Evolutionary conservation across 2,888 invertebrate species (phyloP), one percentile per base, ranked within the genome.

Genomic region (Druceiella hillmani): DNA sequence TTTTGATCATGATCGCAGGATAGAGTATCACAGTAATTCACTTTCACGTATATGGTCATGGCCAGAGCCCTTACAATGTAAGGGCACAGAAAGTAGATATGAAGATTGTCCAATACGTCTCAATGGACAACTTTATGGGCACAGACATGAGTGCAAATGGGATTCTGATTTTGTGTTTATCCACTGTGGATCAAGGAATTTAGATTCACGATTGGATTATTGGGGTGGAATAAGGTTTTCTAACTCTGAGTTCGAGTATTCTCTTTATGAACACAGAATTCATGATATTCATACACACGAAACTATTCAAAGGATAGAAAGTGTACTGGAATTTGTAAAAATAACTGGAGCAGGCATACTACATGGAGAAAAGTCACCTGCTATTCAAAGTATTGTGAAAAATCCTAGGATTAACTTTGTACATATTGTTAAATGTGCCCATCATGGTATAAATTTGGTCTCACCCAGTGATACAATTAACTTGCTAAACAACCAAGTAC

Each of bases 151-250:
- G 51, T 95, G 95, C 53, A 80, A 80, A 51, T 93, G 92, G 87
- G 84, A 93, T 59, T 85, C 85, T 2, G 78, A 86, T 28, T 99
- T 90, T 55, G 90, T 98, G 1, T 99, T 95, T 55, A 81, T 99
- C 10, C 84, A 89, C 50, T 99, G 99, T 56, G 92, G 90, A 1
- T 66, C 71, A 37, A 70, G 79, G 52, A 84, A 83, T 55, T 62
- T 84, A 3, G 69, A 78, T 3, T 68, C 76, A 7, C 66, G 70
- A 11, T 70, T 77, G 38, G 79, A 86, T 31, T 91, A 92, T 55
- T 99, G 99, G 99, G 99, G 98, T 26, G 98, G 98, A 20, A 82
- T 99, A 44, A 75, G 97, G 43, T 94, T 97, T 58, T 84, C 93
- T 1, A 82, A 88, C 56, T 79, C 87, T 3, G 85, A 90, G 58